Conservation (phyloP, 2,888 invertebrate species). For the Drosophila cracens region DNA sequence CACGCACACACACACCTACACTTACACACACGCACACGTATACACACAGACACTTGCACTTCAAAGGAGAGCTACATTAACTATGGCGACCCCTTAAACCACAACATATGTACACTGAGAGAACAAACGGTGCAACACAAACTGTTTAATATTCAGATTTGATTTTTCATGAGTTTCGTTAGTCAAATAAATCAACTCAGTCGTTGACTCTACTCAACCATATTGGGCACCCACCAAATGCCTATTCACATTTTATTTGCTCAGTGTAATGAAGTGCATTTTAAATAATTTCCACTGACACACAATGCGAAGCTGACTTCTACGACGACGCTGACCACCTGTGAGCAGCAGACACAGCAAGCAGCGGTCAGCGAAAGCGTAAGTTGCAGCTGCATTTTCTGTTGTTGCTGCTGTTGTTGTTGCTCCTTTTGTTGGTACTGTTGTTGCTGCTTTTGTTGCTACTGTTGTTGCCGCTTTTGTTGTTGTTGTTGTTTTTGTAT, state of each 20-base stretch:
- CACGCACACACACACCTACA: conserved; percentile 24
- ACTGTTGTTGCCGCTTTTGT: conserved; percentile 3
- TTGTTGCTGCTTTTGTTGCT: background rate
- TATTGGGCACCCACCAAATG: background rate
- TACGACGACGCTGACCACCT: conserved; percentile 55
- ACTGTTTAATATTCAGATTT: background rate
- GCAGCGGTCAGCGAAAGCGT: conserved; percentile 71
- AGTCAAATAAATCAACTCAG: background rate
- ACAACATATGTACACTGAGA: conserved; percentile 7
- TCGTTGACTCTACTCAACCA: background rate
- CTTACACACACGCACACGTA: conserved; percentile 5
- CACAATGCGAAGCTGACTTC: conserved; percentile 27
- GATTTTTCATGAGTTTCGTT: background rate
- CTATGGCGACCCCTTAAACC: conserved; percentile 9
- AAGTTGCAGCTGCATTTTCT: conserved; percentile 51
- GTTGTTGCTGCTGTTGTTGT: background rate
- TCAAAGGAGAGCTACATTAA: conserved; percentile 24
- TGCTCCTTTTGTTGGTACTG: background rate
- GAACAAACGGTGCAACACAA: background rate
- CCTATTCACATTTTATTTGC: background rate
- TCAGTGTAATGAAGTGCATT: conserved; percentile 19
- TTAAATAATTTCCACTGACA: conserved; percentile 21
- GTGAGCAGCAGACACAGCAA: conserved; percentile 56
- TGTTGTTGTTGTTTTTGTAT: conserved; percentile 19
- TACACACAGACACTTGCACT: conserved; percentile 17